These are phyloP conservation scores for Macquaria australasica DNA, from an alignment of 2,113 vertebrate species.

Conservation along the genomic window DNA sequence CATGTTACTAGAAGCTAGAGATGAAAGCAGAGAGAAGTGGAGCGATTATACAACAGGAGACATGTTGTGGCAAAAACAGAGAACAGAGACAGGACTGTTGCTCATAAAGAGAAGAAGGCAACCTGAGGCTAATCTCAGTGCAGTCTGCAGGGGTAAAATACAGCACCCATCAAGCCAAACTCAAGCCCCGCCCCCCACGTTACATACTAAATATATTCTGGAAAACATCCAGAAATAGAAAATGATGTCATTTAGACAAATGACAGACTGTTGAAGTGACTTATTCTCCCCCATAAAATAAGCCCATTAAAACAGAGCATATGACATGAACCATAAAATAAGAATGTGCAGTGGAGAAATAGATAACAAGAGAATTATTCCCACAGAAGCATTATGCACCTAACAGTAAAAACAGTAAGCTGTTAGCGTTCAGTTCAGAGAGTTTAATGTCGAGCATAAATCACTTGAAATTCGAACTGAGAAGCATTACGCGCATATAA, in stretches of 20 bases:
- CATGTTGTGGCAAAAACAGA: background rate
- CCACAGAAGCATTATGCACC: slow-evolving; percentile 30
- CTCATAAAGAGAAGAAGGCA: background rate
- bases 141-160: background rate
- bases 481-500: slow-evolving; percentile 21
- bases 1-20: background rate
- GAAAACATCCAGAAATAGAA: slow-evolving; percentile 52
- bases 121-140: background rate
- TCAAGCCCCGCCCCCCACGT: background rate
- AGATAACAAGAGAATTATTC: slow-evolving; percentile 62
- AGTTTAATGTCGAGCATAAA: slow-evolving; percentile 62
- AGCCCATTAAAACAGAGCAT: slow-evolving; percentile 56
- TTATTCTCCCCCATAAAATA: slow-evolving; percentile 54
- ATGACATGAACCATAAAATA: slow-evolving; percentile 66
- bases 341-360: slow-evolving; percentile 32
- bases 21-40: background rate
- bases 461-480: slow-evolving; percentile 48
- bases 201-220: slow-evolving; percentile 27
- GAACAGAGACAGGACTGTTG: background rate
- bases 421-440: slow-evolving; percentile 48
- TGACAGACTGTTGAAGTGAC: slow-evolving; percentile 50
- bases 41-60: background rate
- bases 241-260: slow-evolving; percentile 34
- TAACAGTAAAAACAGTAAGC: slow-evolving; percentile 60
- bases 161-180: background rate